Evolutionary conservation across 2,113 vertebrate genomes (phyloP).

Genomic region (Oncorhynchus tshawytscha): DNA sequence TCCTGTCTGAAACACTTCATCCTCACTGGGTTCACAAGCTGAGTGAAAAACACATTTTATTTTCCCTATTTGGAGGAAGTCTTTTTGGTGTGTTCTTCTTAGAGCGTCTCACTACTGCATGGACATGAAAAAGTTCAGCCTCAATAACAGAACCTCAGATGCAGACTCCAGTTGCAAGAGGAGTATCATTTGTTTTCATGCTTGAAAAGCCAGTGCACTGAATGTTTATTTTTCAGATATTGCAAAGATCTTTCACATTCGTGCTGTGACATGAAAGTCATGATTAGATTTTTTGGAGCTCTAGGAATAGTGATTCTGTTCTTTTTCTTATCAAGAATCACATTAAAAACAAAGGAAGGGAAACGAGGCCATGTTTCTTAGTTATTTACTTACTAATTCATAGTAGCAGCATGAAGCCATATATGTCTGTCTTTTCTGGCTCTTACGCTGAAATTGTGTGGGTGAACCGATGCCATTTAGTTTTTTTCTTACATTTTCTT

Average conservation of each 20-base stretch:
- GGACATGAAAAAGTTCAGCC: constrained; percentile 8
- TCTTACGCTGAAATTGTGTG: not conserved
- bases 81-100: not conserved
- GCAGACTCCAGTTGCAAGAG: not conserved
- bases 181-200: constrained; percentile 18
- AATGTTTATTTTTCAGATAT: constrained; percentile 16
- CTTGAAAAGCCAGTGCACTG: not conserved
- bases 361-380: not conserved
- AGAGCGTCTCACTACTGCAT: not conserved
- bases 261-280: constrained; percentile 15
- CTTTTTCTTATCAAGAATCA: not conserved
- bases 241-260: no score
- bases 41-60: no score
- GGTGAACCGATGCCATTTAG: no score
- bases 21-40: not conserved
- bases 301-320: not conserved
- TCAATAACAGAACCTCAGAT: constrained; percentile 9
- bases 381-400: not conserved
- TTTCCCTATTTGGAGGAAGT: not conserved
- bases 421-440: not conserved
- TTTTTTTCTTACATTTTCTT: not conserved
- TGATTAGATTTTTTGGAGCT: not conserved
- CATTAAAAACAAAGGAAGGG: constrained; percentile 1
- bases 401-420: not conserved
- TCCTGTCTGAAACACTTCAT: not conserved